A percentile compares a stretch with the other conserved stretches of the same genome.
Conservation (phyloP, 2,113 vertebrate species). For the Syrrhaptes paradoxus region DNA sequence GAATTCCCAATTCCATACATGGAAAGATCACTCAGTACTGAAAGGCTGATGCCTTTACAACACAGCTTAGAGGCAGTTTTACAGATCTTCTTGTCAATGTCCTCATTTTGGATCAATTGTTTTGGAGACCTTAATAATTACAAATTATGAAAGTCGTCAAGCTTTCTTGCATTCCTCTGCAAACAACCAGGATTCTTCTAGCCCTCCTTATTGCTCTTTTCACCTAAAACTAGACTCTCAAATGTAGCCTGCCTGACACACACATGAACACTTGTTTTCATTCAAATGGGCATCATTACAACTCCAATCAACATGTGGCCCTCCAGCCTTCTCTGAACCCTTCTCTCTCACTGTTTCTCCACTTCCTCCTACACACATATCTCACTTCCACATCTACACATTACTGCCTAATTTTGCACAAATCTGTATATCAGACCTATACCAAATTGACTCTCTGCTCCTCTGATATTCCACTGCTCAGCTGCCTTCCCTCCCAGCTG, state of each 20-base stretch:
- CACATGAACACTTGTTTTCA: background rate
- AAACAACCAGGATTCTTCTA: background rate
- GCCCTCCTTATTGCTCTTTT: background rate
- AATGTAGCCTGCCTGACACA: background rate
- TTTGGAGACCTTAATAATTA: background rate
- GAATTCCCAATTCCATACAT: background rate
- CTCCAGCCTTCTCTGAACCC: background rate
- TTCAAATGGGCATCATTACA: background rate
- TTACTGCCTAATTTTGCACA: background rate
- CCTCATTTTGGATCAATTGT: background rate
- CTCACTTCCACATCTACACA: background rate
- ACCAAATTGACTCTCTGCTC: background rate
- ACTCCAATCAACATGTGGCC: rapidly evolving
- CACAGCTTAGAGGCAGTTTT: background rate
- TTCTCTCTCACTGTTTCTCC: background rate
- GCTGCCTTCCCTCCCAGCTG: background rate
- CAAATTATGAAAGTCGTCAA: background rate
- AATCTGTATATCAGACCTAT: background rate
- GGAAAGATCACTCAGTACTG: background rate
- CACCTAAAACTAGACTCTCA: background rate
- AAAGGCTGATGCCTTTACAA: background rate
- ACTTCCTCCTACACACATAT: background rate
- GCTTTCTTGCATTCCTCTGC: background rate
- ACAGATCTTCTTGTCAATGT: background rate
- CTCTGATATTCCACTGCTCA: background rate